Base-by-base conservation (phyloP, 1,140 invertebrate species). In the Ganaspis sp. region DNA sequence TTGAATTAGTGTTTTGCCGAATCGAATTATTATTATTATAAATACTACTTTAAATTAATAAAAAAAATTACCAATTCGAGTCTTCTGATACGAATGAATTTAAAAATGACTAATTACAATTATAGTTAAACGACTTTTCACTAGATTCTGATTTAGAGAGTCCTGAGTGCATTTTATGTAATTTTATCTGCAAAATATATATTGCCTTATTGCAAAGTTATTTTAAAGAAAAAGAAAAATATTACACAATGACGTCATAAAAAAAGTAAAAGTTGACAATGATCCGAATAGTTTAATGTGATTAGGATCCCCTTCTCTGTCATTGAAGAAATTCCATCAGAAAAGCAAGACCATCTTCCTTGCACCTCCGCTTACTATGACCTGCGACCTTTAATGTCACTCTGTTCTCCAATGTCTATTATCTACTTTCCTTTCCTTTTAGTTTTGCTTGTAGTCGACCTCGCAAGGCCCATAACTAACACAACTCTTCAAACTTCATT, bases 351-450 rank as follows among this genome's bases (percentile, higher is more conserved):
- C n/a, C 45, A 49, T 15, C n/a, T 49, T 49, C 45, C 45, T 49
- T 49, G 45, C 45, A 49, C 45, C 45, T 49, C 45, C 45, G 45
- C n/a, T 49, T 17, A 49, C 15, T 49, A 17, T 49, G 45, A 49
- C 45, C 45, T 49, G 45, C 45, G 45, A 49, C 45, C 45, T 49
- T 49, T 49, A 49, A 49, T 49, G 45, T 49, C 45, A 49, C 45
- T 49, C 45, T 49, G n/a, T 17, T 49, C 45, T 49, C 45, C 45
- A 49, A 17, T 49, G 45, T 49, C 45, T 49, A 49, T 45, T 45
- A 45, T 49, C 45, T 49, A 49, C 45, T 49, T 49, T 49, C 45
- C 45, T 49, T 49, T 49, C 45, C 45, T 17, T 49, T 49, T 49
- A 49, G 45, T n/a, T 17, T 49, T 49, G n/a, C 29, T 4, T 17